Evolutionary conservation across 2,797 vertebrate genomes (phyloP), one percentile per base, ranked within the genome.

Genomic region (Poliocrania exsul): DNA sequence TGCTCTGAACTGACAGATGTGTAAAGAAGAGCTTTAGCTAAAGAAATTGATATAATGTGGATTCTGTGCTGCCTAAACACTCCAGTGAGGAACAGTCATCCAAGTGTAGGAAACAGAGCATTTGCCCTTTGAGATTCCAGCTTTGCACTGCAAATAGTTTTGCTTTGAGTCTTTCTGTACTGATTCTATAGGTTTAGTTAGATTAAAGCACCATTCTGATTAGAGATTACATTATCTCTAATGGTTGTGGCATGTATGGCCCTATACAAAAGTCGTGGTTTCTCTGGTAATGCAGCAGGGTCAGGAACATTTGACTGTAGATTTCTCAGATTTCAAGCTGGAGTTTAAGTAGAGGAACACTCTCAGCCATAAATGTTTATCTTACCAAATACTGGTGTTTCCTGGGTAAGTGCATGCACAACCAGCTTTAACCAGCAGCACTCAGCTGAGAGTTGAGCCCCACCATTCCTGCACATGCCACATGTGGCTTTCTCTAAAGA

Each of bases 1-100:
- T 18, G 58, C 61, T 64, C 66, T 86, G 88, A 95, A 66, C 77
- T 75, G 93, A 81, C 94, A 94, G 90, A 86, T 94, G 88, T 88
- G 92, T 81, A 87, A 96, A 89, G 91, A 69, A 81, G 85, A 87
- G 75, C 11, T 75, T 86, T 83, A 78, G 86, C 75, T 93, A 86
- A 82, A 47, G 93, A 92, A 89, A 97, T 56, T 56, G 86, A 94
- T 92, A 85, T 65, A 42, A 89, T 87, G 86, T 64, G 69, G 35
- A 9, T 60, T 90, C 50, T 79, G 49, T 37, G 61, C 65, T 78
- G 67, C 61, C 64, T 73, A 19, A 78, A 65, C 65, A 31, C 65
- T 89, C 70, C 26, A 25, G 40, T 56, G 61, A 78, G 69, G 69
- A 91, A 49, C 20, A 56, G 51, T 64, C 40, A 53, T 14, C 37